Evolutionary conservation across 2,888 invertebrate genomes (phyloP), one percentile per base, ranked within the genome.

Genomic region (Lithophane socia): DNA sequence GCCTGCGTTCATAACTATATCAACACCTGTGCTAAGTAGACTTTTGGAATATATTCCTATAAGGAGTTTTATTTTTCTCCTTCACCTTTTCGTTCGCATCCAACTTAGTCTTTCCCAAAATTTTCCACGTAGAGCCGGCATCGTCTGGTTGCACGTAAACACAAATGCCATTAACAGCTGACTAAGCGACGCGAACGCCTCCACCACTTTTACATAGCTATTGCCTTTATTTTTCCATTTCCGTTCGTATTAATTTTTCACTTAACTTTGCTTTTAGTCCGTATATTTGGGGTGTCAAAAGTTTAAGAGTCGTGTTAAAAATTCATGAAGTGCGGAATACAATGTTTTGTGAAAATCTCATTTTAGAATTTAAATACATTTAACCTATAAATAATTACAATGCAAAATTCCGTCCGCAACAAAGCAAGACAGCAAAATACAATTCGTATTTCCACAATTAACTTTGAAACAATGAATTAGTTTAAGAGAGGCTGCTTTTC

Each of bases 131-230:
- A 60, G 52, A 80, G 73, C 70, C 83, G 80, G 72, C 84, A 75
- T 73, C 71, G 77, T 75, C 82, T 77, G 85, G 89, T 77, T 90
- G 89, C 92, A 92, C 91, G 93, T 90, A 93, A 92, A 91, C 91
- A 86, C 87, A 92, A 94, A 93, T 89, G 90, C 92, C 91, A 93
- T 94, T 94, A 93, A 92, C 90, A 91, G 84, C 89, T 92, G 92
- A 93, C 93, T 92, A 87, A 88, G 87, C 88, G 82, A 79, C 88
- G 89, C 88, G 89, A 52, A 90, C 88, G 87, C 82, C 86, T 86
- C 86, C 86, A 83, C 89, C 89, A 86, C 85, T 88, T 89, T 88
- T 83, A 80, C 66, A 75, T 61, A 68, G 64, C 75, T 76, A 83
- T 85, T 63, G 85, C 78, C 78, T 84, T 83, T 82, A 82, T 83